Evolutionary conservation across 2,797 vertebrate species (phyloP), one percentile per base, ranked within the genome.

Genomic region (Dendrocincla fuliginosa): DNA sequence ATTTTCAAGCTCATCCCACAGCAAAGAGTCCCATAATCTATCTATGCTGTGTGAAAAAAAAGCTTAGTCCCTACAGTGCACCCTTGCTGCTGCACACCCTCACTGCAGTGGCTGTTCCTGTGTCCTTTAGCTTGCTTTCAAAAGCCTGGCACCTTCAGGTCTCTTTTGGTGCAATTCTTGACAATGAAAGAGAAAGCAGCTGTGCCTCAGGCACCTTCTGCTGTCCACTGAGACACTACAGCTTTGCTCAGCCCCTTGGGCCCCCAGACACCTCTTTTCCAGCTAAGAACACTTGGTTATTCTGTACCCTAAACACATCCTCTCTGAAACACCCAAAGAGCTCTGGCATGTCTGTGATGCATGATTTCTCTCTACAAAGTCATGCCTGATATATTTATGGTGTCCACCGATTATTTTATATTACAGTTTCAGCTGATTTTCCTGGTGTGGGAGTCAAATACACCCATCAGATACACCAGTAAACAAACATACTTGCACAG

Each of bases 21-120:
- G 13, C 1, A 2, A 60, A 10, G 15, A 84, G n/a, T 20, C 12
- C 9, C 8, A 16, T 35, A n/a, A 53, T 50, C 73, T 56, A 28
- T 30, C 22, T 37, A 3, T 8, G 9, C 32, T 53, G 4, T 53
- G 30, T 90, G 49, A 35, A 33, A 63, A 63, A 74, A 1, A 35
- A 57, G 11, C 7, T 68, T n/a, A 41, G 41, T 37, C 28, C 28
- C 28, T 53, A 11, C 67, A 56, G 50, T 13, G 47, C 46, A 37
- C 7, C 46, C 55, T 55, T 47, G 56, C 59, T 61, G 57, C 65
- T 75, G 22, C 35, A 47, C 37, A 6, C 30, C 57, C 44, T 35
- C 32, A 32, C 19, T 13, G 24, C 12, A 65, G 15, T 4, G 46
- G 11, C 5, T 73, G 33, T 25, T 47, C 0, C 0, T 32, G 20